Evolutionary conservation across 2,888 invertebrate genomes (phyloP), one percentile per base, ranked within the genome.

Genomic region (Cyaniris semiargus): DNA sequence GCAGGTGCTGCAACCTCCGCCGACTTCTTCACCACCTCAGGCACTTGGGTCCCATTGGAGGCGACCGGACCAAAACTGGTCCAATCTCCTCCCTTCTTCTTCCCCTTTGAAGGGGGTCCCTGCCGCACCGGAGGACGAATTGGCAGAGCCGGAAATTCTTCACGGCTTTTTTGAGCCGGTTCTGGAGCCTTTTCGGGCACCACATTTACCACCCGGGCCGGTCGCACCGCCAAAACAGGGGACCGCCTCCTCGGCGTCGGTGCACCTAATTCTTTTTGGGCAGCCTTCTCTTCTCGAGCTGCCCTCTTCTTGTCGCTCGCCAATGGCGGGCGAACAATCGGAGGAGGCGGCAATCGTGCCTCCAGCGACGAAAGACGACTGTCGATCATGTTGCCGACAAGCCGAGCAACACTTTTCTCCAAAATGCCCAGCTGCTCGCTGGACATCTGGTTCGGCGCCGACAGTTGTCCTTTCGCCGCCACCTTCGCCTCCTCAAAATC

Each of bases 41-140:
- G n/a, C 21, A 8, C 4, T 48, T 44, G 48, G 27, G 44, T 7
- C 6, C n/a, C 56, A 18, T 56, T 56, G 48, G 48, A n/a, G 21
- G 74, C 21, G 53, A 15, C 48, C 8, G 53, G 75, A n/a, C 75
- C 75, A 53, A 75, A 75, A 15, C 23, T 48, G 18, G 75, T 31
- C 75, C 75, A 75, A 23, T 75, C 27, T 3, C 21, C 8, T 10
- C 53, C 53, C 53, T 31, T 27, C 53, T 23, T 23, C 6, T 31
- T 8, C 13, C 38, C 66, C 21, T 31, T 76, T 10, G 10, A 1
- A 3, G 58, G 21, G 21, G 6, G 56, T 18, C 56, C 58, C 21
- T 18, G 21, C 2, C 58, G 58, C n/a, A 21, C 21, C 21, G 58
- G n/a, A 21, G 58, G 21, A 58, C 58, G 58, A 21, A 58, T 21